These are phyloP conservation scores for Orbicella faveolata DNA, from an alignment of 64 coral and sea anemone species.

Conservation along the genomic window DNA sequence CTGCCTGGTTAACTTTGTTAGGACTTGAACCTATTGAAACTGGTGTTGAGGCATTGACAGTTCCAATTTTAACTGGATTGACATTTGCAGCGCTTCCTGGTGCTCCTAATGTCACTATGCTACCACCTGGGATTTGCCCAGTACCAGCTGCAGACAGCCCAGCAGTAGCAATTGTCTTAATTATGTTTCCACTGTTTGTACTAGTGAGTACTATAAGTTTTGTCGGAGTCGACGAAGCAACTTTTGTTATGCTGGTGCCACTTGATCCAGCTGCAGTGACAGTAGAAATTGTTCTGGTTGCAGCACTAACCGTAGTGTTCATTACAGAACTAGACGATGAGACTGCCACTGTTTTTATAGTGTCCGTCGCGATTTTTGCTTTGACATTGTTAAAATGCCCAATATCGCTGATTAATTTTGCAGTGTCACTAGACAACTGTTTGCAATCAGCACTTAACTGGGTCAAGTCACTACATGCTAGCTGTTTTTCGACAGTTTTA, in stretches of 20 bases:
- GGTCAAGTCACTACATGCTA: conserved; percentile 23
- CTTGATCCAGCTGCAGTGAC: conserved; percentile 48
- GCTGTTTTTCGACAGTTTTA: conserved; percentile 44
- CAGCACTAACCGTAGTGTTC: conserved; percentile 53
- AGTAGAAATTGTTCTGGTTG: conserved; percentile 56
- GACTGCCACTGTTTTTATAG: conserved; percentile 29
- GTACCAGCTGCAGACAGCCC: conserved; percentile 48
- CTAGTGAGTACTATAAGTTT: conserved; percentile 98
- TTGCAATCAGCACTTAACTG: conserved; percentile 46
- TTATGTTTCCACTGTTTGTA: conserved; percentile 82
- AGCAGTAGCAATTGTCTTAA: conserved; percentile 92
- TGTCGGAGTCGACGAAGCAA: conserved; percentile 70
- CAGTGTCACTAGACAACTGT: conserved; percentile 54
- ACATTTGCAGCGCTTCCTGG: conserved; percentile 47
- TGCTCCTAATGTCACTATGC: conserved; percentile 37
- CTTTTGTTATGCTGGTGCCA: conserved; percentile 53
- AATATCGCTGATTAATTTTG: conserved; percentile 77
- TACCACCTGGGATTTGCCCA: conserved; percentile 57
- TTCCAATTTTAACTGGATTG: conserved; percentile 64
- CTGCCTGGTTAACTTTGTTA: conserved; percentile 47
- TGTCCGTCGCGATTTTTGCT: conserved; percentile 51
- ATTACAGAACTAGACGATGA: conserved; percentile 39
- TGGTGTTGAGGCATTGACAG: conserved; percentile 36
- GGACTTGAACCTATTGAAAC: conserved; percentile 51
- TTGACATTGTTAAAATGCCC: conserved; percentile 87